Percentiles rank a stretch among this genome's conserved stretches.
phyloP scores from a whole-genome alignment of 2,888 invertebrate species.

The Metopia argyrocephala region DNA sequence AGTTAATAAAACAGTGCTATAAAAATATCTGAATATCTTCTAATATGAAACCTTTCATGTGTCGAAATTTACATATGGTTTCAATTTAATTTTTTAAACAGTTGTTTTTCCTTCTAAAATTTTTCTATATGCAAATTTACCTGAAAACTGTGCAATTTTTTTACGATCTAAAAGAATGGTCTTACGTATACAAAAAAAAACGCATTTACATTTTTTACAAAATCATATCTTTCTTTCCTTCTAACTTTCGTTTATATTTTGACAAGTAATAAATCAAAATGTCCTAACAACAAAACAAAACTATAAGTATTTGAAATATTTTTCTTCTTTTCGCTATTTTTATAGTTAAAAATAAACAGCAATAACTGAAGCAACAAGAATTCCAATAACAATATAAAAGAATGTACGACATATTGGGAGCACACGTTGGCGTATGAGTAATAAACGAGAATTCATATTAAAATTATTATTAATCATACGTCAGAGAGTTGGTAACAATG shows the following conservation, averaged over 20 bases:
- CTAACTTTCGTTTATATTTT: slow-evolving; percentile 16
- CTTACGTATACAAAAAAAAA: no score
- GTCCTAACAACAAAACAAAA: slow-evolving; percentile 25
- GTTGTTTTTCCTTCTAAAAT: no score
- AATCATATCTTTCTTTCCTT: no score
- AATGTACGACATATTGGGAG: slow-evolving; percentile 2
- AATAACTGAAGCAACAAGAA: background rate
- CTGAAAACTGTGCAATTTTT: no score
- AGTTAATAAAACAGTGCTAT: no score
- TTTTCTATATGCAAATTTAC: no score
- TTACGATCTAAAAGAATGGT: no score
- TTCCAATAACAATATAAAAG: slow-evolving; percentile 9
- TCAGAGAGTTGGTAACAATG: slow-evolving; percentile 5
- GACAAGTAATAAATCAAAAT: slow-evolving; percentile 48
- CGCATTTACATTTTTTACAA: no score
- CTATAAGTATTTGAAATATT: slow-evolving; percentile 23
- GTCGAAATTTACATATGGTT: no score
- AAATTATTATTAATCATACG: slow-evolving; percentile 46
- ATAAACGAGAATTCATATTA: background rate
- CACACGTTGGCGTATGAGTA: background rate
- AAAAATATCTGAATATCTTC: no score
- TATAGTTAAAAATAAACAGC: slow-evolving; percentile 24
- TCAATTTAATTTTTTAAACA: no score
- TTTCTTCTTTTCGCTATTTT: background rate
- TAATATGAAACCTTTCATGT: no score